Conservation (phyloP, 2,113 vertebrate genomes). For the Phylloscopus trochilus region DNA sequence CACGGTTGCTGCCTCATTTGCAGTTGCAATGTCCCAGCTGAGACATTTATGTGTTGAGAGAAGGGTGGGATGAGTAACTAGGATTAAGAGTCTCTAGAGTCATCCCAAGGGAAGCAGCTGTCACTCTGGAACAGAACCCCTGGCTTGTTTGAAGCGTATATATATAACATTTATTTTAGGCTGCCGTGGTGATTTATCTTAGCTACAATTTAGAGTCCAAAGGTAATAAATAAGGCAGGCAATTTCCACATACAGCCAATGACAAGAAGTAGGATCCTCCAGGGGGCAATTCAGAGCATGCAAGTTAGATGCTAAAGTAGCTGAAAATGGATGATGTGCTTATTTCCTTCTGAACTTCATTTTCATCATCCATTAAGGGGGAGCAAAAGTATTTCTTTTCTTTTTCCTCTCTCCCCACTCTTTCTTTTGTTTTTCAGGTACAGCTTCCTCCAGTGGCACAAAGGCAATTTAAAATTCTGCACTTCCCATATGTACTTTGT, state of each 20-base stretch:
- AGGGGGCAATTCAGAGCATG: conserved; percentile 1
- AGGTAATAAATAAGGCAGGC: conserved; percentile 10
- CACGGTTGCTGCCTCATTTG: neutral
- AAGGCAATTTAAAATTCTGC: neutral
- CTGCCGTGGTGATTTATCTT: conserved; percentile 19
- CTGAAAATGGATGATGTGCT: conserved; percentile 23
- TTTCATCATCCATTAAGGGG: neutral
- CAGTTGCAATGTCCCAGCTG: neutral
- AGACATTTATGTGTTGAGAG: neutral
- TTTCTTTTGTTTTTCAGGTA: neutral
- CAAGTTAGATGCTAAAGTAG: conserved; percentile 15
- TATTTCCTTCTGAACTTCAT: conserved; percentile 1
- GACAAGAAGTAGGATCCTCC: conserved; percentile 24
- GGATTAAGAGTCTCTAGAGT: neutral
- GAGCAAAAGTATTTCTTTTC: neutral
- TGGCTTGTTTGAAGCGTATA: neutral
- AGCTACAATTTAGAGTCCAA: conserved; percentile 11
- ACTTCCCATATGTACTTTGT: neutral
- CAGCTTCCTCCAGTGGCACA: neutral
- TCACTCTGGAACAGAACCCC: conserved; percentile 1
- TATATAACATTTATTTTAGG: neutral
- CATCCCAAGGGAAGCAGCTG: neutral
- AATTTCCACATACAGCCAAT: neutral
- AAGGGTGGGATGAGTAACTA: neutral
- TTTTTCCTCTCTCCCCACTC: neutral